Evolutionary conservation across 2,113 vertebrate genomes (phyloP), one percentile per base, ranked within the genome.

Genomic region (Osmerus eperlanus): DNA sequence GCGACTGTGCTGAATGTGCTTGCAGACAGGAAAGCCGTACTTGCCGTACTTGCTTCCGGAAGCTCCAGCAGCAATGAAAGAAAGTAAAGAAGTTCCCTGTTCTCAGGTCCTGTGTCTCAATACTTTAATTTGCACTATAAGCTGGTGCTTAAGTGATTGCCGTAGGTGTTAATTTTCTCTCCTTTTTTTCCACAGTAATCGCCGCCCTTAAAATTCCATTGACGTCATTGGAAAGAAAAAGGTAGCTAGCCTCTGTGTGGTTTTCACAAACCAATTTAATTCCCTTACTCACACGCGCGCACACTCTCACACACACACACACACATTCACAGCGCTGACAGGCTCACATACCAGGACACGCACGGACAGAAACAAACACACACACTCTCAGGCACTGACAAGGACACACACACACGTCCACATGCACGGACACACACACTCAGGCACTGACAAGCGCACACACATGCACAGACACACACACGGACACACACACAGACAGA

Each of bases 151-250:
- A 78, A 79, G 71, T 81, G 83, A 87, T 76, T 84, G 77, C 74
- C 77, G 77, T 84, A 78, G 77, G 86, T 84, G 81, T 86, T 84
- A 55, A 82, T 85, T 87, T 82, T 58, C 60, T 69, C 19, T 21
- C 4, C 14, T 65, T 66, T 29, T 51, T 66, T n/a, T 85, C 78
- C 84, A 62, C 69, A 59, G 68, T 67, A 75, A 60, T 55, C 56
- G 56, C 41, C 73, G 78, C 76, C 67, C 55, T 74, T 84, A 71
- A 87, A 85, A 84, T 84, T 79, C 70, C 63, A 84, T 73, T 86
- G 85, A 87, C 80, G 80, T 89, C 86, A 23, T 23, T 23, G 23
- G 23, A 88, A 13, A 58, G 51, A 69, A 65, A 61, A 47, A 54
- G 16, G 53, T 65, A 47, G 16, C 28, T 29, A 78, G 66, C 67